Percentiles rank a stretch among this genome's conserved stretches.
phyloP scores from a whole-genome alignment of 2,797 vertebrate genomes.

The Fringilla coelebs region DNA sequence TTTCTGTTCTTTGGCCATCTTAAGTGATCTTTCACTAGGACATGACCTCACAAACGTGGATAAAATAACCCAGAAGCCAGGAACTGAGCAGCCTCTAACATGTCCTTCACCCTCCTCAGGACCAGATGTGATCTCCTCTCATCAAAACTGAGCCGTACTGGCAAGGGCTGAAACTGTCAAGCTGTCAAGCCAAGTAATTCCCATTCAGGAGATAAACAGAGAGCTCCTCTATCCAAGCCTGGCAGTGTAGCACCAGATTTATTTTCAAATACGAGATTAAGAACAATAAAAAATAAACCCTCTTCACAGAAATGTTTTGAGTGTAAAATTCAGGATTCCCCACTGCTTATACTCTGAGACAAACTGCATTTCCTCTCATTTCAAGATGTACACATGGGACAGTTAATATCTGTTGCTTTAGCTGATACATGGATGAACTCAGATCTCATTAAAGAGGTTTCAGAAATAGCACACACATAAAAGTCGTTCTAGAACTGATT shows the following conservation, averaged over 20 bases:
- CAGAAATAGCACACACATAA: conserved; percentile 61
- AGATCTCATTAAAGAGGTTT: conserved; percentile 63
- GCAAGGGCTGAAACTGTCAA: neutral
- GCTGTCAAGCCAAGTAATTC: neutral
- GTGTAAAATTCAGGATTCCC: neutral
- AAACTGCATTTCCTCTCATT: neutral
- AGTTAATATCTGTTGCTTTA: neutral
- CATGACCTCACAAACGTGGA: neutral
- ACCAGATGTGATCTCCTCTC: neutral
- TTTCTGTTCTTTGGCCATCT: neutral
- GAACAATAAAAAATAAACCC: neutral
- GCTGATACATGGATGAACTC: neutral
- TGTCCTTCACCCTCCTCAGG: neutral
- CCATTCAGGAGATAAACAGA: neutral
- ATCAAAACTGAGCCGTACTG: neutral
- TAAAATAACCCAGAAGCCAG: neutral
- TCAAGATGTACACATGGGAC: neutral
- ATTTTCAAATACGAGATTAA: conserved; percentile 27
- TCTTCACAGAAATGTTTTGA: neutral
- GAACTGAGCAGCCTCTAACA: neutral
- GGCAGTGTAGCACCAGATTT: neutral
- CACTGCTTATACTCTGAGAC: neutral
- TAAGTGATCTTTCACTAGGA: neutral
- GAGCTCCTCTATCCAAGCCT: neutral
- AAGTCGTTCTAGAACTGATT: conserved; percentile 53